Evolutionary conservation across 2,888 invertebrate species (phyloP), one percentile per base, ranked within the genome.

Genomic region (Kuschelorhynchus macadamiae): DNA sequence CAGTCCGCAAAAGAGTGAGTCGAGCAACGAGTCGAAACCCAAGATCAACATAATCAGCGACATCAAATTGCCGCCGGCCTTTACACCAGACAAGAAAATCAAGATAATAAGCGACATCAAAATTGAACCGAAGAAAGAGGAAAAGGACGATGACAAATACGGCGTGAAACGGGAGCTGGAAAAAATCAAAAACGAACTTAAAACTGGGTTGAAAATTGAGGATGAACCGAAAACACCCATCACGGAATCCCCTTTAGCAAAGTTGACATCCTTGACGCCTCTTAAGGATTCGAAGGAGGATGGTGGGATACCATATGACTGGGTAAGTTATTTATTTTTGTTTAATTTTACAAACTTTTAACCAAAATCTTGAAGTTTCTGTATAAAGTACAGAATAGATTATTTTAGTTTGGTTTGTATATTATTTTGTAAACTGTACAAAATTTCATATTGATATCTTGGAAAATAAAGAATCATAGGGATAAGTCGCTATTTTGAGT

Each of bases 231-330:
- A 59, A 42, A 52, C 70, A 9, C 67, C 72, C n/a, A 88, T 59
- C 39, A 88, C 89, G 76, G 86, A 88, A 61, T 73, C 68, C 64
- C 74, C 75, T 56, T 86, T 87, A 66, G 50, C 72, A 3, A 75
- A 74, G 84, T 87, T 79, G 86, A 88, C 79, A 85, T 85, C 76
- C 5, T 61, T 87, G 72, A 86, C 85, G 32, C 68, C 72, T 0
- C 46, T 72, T 12, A 77, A 72, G 53, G 79, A 78, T 56, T 83
- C 85, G 0, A 91, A 90, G 80, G 91, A 92, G 80, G 93, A 92
- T 74, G 92, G 92, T 77, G 93, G 92, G 73, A 91, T 95, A 81
- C 93, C 94, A 0, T 95, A 95, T 77, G 95, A 95, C 79, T 95
- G 95, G 95, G 88, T 88, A 81, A 81, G 83, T 80, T 41, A 11